Base-by-base conservation (phyloP, 92 coral and sea anemone species). In the Zoanthus sociatus region DNA sequence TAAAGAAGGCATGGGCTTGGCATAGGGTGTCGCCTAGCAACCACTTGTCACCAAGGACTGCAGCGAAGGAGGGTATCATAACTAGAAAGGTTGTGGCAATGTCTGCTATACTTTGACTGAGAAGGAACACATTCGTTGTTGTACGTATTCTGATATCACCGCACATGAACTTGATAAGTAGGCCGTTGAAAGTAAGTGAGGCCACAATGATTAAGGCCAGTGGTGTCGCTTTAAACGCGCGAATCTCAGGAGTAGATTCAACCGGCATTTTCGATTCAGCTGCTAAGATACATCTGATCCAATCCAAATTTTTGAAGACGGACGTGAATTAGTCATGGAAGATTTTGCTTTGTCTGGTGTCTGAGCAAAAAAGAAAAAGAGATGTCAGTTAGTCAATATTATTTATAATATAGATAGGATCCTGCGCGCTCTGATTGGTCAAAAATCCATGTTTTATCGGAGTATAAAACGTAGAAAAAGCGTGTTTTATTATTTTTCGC, bases 41-140 rank as follows among this genome's bases (percentile, higher is more conserved):
- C 98, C 98, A 95, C 1, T 86, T 85, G 58, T 89, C 95, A 12
- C 73, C 17, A 5, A 85, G 87, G 54, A 95, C 95, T 48, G 98
- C 92, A 21, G 89, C 70, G 13, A 88, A 70, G 1, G 96, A 94
- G 15, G 90, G 83, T 16, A 94, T 91, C 30, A 92, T 86, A 4
- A 95, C 96, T 0, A 95, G 77, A 11, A 93, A 44, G 5, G 95
- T 88, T 66, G 98, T 90, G 2, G 93, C 92, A 12, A 95, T 48
- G 18, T 95, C 98, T 0, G 93, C 94, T 17, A 93, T 16, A 54
- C 94, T 88, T 68, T 95, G 98, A 50, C 94, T 95, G 12, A 83
- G 67, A 77, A 95, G 91, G 14, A 93, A 78, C 15, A 90, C 70
- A 56, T 95, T 95, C 1, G 94, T 92, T 5, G 93, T 91, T 30